Conservation (phyloP, 2,888 invertebrate species). For the Cepaea hortensis region DNA sequence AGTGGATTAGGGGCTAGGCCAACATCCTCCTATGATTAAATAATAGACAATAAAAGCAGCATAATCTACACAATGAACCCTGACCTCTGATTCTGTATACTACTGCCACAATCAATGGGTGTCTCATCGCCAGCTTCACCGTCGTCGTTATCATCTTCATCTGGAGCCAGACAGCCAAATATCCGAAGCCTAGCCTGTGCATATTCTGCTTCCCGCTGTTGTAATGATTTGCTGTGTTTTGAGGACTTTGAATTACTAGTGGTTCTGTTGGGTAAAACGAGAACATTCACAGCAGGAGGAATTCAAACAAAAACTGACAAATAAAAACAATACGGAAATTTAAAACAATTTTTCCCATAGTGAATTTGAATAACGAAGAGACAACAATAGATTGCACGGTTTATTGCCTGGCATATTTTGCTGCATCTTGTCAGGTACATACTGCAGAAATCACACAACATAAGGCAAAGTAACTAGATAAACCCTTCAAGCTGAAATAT, state of each 20-base stretch:
- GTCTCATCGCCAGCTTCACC: not conserved
- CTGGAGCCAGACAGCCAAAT: constrained; percentile 80
- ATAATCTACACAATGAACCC: not conserved
- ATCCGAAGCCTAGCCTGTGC: constrained; percentile 93
- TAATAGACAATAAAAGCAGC: not conserved
- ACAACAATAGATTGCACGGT: too few species aligned
- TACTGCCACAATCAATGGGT: not conserved
- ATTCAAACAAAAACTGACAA: not conserved
- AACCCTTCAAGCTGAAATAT: too few species aligned
- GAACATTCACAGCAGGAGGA: not conserved
- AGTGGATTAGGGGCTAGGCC: too few species aligned
- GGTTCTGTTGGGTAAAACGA: not conserved
- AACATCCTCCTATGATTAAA: not conserved
- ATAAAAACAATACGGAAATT: too few species aligned
- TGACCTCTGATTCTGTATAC: constrained; percentile 26
- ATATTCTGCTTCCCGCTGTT: constrained; percentile 92
- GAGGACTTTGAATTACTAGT: constrained; percentile 27
- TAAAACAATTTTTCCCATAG: too few species aligned
- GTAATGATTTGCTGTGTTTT: constrained; percentile 77
- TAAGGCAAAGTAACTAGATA: too few species aligned
- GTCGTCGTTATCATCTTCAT: constrained; percentile 40
- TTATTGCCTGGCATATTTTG: too few species aligned
- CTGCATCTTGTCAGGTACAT: too few species aligned
- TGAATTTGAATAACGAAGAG: too few species aligned
- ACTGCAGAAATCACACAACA: too few species aligned